Evolutionary conservation across 64 coral and sea anemone species (phyloP).

Genomic region (Platygyra sinensis): DNA sequence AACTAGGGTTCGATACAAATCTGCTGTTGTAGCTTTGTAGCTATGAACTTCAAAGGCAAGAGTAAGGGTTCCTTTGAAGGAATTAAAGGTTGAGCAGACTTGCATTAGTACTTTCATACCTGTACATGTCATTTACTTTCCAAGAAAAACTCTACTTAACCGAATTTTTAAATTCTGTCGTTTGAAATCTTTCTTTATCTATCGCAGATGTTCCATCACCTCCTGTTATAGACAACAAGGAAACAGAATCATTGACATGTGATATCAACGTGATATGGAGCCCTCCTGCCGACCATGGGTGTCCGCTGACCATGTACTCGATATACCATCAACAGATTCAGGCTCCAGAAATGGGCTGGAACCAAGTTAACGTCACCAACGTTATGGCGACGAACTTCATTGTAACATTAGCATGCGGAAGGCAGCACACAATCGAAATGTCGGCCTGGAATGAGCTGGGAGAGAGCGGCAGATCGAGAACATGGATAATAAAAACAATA

Average conservation of each 20-base stretch:
- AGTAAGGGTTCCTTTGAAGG: too few relatives aligned
- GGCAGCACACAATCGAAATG: neutral
- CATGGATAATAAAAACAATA: neutral
- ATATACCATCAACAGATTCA: neutral
- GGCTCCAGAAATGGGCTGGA: neutral
- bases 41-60: too few relatives aligned
- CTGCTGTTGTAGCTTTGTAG: too few relatives aligned
- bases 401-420: neutral
- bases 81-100: too few relatives aligned
- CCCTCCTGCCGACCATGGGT: neutral
- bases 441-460: slow-evolving; percentile 26
- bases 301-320: slow-evolving; percentile 20
- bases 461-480: neutral
- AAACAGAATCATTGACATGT: neutral
- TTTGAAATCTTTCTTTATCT: neutral
- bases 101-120: too few relatives aligned
- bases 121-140: neutral
- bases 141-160: too few relatives aligned
- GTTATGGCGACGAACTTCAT: neutral
- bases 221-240: neutral
- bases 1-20: too few relatives aligned
- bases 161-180: neutral
- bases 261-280: neutral
- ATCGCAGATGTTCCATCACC: neutral
- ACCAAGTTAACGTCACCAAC: neutral